Evolutionary conservation across 2,888 invertebrate genomes (phyloP), one percentile per base, ranked within the genome.

Genomic region (Nomada goodeniana): DNA sequence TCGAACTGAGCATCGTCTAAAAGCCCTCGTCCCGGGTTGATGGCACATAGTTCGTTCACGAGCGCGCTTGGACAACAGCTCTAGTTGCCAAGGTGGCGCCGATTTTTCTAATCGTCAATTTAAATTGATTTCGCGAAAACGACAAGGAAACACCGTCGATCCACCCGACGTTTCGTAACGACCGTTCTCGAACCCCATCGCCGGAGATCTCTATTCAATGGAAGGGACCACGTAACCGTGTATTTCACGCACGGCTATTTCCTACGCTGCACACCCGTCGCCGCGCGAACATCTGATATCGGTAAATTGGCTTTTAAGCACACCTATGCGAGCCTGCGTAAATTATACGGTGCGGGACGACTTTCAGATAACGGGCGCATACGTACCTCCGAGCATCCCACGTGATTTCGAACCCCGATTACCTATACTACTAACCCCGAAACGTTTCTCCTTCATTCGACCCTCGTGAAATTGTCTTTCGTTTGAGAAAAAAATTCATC

Each of bases 251-350:
- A 13, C 42, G 42, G 69, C 55, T 57, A 69, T 76, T 76, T 76
- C 44, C 63, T 52, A 47, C 57, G n/a, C 23, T 29, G 20, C 57
- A 11, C 68, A 26, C 44, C 63, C 61, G 57, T 65, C 65, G n/a
- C 55, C 76, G 75, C 67, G 76, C 63, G 64, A 79, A 79, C 69
- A 76, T 76, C 69, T 76, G 77, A 76, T 70, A 76, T 65, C 77
- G 44, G 52, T 20, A 36, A 70, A 79, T 76, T 76, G 76, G 69
- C 63, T 59, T 65, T 64, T 47, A 59, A 60, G 44, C 63, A 29
- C 50, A 15, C 29, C 64, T 59, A 52, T 52, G 75, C 50, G 76
- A 64, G 20, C 15, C 65, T 18, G 23, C 53, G 77, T 52, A 79
- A 79, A 76, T 79, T 76, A 52, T 15, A 70, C 20, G 53, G 50